Evolutionary conservation across 1,140 invertebrate genomes (phyloP), one percentile per base, ranked within the genome.

Genomic region (Eueides isabella): DNA sequence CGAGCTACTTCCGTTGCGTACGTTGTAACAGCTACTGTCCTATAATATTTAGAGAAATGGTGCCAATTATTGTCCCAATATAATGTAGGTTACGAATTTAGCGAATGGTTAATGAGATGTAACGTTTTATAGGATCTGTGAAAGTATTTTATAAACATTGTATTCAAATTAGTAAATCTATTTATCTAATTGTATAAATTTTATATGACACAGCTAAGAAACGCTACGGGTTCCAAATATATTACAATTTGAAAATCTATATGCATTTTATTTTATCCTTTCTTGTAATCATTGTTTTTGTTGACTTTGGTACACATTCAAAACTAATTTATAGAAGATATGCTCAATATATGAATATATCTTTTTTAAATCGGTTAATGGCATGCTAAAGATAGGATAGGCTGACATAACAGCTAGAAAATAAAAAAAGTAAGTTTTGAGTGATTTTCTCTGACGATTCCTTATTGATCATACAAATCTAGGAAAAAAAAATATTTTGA

Each of bases 211-310:
- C 88, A 89, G 85, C 88, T 90, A 92, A 90, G 88, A 93, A 92
- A 92, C 91, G 91, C 91, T 93, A 93, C 91, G 91, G 91, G 91
- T 93, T 92, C 89, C 84, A 87, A 93, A 93, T 92, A 93, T 92
- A 93, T 87, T 87, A 88, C 87, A 90, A 86, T 88, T 84, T 89
- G 76, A 91, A 91, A 90, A 85, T 80, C 68, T 61, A 31, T 30
- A 33, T 71, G 83, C 71, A 78, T 90, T 85, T 88, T 87, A 80
- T 82, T 84, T 84, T 68, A n/a, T 26, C 12, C 38, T 61, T 33
- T 9, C 19, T 29, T n/a, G n/a, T n/a, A n/a, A n/a, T n/a, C 35
- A 38, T 65, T 26, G 1, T 19, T 26, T 64, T n/a, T n/a, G n/a
- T n/a, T n/a, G n/a, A 9, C 33, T 7, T 65, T 2, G 19, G 19